Conservation (phyloP, 2,888 invertebrate genomes). For the Orthosia gracilis region DNA sequence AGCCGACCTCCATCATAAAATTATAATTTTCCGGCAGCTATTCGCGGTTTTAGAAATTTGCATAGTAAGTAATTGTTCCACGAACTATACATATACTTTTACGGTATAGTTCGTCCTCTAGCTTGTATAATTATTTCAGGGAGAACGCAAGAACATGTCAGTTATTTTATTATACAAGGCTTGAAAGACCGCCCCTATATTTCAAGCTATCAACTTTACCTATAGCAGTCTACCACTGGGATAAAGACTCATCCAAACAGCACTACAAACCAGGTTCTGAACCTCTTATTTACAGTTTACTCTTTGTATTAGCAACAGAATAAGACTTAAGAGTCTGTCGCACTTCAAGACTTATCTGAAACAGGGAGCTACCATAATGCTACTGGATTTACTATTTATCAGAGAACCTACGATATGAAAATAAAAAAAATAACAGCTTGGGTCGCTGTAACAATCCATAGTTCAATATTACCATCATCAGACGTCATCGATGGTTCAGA, state of each 20-base stretch:
- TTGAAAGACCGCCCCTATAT: background rate
- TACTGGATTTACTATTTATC: too few species aligned
- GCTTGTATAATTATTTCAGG: constrained; percentile 19
- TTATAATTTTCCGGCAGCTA: constrained; percentile 67
- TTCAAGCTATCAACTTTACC: background rate
- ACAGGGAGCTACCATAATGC: too few species aligned
- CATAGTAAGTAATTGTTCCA: constrained; percentile 60
- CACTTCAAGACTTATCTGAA: too few species aligned
- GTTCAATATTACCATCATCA: background rate
- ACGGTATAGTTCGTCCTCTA: constrained; percentile 28
- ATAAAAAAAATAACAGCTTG: too few species aligned
- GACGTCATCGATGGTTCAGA: too few species aligned
- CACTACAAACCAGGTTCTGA: too few species aligned
- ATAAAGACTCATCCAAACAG: background rate
- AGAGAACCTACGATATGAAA: too few species aligned
- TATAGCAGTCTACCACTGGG: background rate
- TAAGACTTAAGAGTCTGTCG: too few species aligned
- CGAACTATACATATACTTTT: constrained; percentile 12
- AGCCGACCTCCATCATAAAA: constrained; percentile 58
- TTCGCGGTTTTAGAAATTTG: constrained; percentile 61
- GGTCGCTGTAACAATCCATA: too few species aligned
- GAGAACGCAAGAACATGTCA: background rate
- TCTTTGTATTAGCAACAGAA: background rate
- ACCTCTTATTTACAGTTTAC: background rate
- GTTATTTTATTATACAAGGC: constrained; percentile 5